phyloP scores from a whole-genome alignment of 2,888 invertebrate species.

The Lymantria dispar region DNA sequence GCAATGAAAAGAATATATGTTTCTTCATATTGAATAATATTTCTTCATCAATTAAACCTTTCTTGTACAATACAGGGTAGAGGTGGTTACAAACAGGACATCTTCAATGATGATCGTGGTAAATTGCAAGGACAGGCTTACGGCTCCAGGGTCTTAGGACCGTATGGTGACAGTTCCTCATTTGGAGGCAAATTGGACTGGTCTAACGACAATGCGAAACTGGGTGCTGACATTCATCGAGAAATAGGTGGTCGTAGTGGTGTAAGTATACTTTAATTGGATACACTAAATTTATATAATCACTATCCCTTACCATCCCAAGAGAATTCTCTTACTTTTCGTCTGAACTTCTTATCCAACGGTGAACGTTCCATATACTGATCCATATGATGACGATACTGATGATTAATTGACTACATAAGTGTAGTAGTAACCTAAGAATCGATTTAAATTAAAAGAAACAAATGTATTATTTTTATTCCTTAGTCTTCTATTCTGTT shows the following conservation, averaged over 20 bases:
- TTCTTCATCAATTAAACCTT: too few species aligned
- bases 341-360: too few species aligned
- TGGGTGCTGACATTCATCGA: constrained; percentile 45
- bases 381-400: background rate
- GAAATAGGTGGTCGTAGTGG: constrained; percentile 47
- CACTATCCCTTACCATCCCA: too few species aligned
- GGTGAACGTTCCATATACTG: too few species aligned
- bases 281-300: too few species aligned
- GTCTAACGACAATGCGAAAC: constrained; percentile 45
- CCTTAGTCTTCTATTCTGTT: too few species aligned
- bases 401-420: background rate
- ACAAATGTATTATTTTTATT: too few species aligned
- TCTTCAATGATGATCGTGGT: constrained; percentile 61
- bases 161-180: constrained; percentile 49
- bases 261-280: constrained; percentile 30
- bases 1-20: too few species aligned
- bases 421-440: background rate
- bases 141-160: constrained; percentile 51
- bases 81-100: constrained; percentile 56
- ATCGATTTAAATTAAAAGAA: background rate
- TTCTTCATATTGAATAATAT: too few species aligned
- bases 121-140: constrained; percentile 47
- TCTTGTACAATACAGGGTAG: constrained; percentile 41
- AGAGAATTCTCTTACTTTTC: too few species aligned
- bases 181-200: constrained; percentile 55